phyloP scores from a whole-genome alignment of 53 echinoderm and acorn worm species.

The Temnopleurus reevesii region DNA sequence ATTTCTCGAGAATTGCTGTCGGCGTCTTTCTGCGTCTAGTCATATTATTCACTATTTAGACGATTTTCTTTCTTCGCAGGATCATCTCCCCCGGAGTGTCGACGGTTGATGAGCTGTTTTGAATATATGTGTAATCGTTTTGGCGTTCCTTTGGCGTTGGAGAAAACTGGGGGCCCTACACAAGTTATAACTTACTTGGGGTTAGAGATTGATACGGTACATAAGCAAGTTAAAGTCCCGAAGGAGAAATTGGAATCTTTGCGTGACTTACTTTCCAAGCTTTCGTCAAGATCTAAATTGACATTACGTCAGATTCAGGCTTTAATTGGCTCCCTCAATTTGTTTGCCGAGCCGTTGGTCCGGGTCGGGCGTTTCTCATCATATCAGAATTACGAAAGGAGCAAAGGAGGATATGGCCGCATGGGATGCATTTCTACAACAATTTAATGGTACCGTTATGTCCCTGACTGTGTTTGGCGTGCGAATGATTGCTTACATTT shows the following conservation, averaged over 20 bases:
- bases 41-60: too few species aligned
- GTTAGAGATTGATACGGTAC: too few species aligned
- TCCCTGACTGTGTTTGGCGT: background rate
- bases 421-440: background rate
- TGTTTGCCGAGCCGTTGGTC: background rate
- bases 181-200: too few species aligned
- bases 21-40: background rate
- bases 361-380: background rate
- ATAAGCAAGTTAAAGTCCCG: background rate
- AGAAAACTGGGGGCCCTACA: too few species aligned
- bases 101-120: too few species aligned
- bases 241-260: background rate
- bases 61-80: too few species aligned
- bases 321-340: background rate
- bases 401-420: background rate
- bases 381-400: background rate
- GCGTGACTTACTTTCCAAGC: background rate
- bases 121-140: too few species aligned
- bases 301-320: background rate
- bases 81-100: too few species aligned
- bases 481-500: background rate
- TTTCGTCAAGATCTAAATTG: background rate
- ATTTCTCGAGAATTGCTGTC: background rate
- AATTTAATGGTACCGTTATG: conserved; percentile 50
- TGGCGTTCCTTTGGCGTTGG: too few species aligned